These are phyloP conservation scores for Pao palembangensis DNA, from an alignment of 2,113 vertebrate species.

Conservation along the genomic window DNA sequence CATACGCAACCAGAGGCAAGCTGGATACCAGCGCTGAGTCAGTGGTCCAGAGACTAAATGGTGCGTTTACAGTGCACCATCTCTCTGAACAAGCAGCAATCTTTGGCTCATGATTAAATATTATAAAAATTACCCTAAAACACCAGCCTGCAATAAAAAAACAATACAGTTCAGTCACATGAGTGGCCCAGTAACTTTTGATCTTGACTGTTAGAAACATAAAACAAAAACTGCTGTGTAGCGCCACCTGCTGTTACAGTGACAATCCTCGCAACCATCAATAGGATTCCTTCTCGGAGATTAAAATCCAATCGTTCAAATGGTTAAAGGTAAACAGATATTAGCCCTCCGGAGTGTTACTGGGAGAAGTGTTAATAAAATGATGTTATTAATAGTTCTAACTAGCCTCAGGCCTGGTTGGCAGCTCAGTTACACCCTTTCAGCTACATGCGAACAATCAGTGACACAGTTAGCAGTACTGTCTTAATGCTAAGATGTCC, in stretches of 20 bases:
- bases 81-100: neutral
- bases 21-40: slow-evolving; percentile 40
- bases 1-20: slow-evolving; percentile 36
- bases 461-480: too few relatives aligned
- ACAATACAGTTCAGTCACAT: neutral
- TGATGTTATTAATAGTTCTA: too few relatives aligned
- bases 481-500: too few relatives aligned
- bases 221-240: neutral
- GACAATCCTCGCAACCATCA: neutral
- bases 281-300: neutral
- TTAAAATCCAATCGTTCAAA: neutral
- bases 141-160: neutral
- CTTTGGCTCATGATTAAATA: too few relatives aligned
- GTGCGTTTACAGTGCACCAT: slow-evolving; percentile 1
- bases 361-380: too few relatives aligned
- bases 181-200: neutral
- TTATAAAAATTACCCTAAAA: neutral
- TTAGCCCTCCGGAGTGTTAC: too few relatives aligned
- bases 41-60: slow-evolving; percentile 26
- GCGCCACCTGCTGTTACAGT: neutral
- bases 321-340: too few relatives aligned
- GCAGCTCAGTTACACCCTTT: too few relatives aligned
- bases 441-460: too few relatives aligned
- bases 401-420: too few relatives aligned
- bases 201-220: neutral